phyloP scores from a whole-genome alignment of 2,888 invertebrate species.

The Formica aserva region DNA sequence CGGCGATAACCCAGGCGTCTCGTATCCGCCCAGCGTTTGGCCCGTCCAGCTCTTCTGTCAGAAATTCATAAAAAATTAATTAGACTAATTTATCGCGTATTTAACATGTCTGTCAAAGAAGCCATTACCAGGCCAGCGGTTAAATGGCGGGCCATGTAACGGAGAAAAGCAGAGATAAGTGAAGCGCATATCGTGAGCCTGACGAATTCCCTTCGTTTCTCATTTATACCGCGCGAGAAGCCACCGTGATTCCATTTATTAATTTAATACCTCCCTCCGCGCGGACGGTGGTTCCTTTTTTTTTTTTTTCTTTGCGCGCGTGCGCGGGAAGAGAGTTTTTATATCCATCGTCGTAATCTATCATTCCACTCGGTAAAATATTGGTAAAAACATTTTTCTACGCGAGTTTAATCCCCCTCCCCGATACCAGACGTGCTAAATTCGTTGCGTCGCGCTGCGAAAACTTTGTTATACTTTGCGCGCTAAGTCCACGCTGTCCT shows the following conservation, averaged over 20 bases:
- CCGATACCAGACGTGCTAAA: neutral
- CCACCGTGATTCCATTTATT: conserved; percentile 25
- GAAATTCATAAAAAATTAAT: conserved; percentile 65
- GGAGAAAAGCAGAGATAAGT: conserved; percentile 21
- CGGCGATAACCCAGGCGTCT: conserved; percentile 99
- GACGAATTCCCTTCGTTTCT: conserved; percentile 45
- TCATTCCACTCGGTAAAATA: neutral
- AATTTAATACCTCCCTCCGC: conserved; percentile 26
- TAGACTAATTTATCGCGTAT: conserved; percentile 26
- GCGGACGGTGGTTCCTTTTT: neutral
- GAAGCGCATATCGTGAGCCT: conserved; percentile 31
- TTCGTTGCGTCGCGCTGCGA: neutral
- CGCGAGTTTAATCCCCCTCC: neutral
- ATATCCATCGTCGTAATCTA: neutral
- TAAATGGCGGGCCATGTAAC: conserved; percentile 9
- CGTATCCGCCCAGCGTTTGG: conserved; percentile 88
- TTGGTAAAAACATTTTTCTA: neutral
- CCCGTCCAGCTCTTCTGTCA: conserved; percentile 83
- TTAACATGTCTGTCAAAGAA: conserved; percentile 26
- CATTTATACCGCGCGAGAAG: conserved; percentile 31
- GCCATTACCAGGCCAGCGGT: conserved; percentile 44
- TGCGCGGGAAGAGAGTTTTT: neutral
- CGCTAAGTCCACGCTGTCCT: conserved; percentile 33
- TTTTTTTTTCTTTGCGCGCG: neutral
- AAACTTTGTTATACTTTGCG: neutral